These are phyloP conservation scores for Eupsilia transversa DNA, from an alignment of 2,888 invertebrate species.

Conservation along the genomic window DNA sequence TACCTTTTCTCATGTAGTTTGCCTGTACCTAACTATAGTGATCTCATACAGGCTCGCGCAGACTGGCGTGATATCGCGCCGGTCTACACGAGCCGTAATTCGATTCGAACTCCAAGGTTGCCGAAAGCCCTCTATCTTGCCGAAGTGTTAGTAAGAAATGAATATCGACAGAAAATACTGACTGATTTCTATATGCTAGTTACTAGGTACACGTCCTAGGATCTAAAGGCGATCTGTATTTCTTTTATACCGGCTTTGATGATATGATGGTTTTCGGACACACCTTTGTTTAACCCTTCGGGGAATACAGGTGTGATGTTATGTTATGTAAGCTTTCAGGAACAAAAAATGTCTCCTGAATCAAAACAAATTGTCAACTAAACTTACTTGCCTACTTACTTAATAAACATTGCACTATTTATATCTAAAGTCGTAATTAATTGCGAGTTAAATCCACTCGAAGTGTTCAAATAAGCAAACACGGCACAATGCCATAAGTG, in stretches of 20 bases:
- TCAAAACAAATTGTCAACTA: not conserved
- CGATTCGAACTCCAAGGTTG: not conserved
- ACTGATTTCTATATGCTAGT: not conserved
- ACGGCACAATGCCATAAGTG: conserved; percentile 72
- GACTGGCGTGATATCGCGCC: no score
- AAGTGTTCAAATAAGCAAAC: conserved; percentile 60
- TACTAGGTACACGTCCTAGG: no score
- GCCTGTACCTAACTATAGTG: conserved; percentile 1
- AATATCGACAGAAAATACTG: not conserved
- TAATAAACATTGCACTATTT: conserved; percentile 36
- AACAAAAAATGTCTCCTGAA: not conserved
- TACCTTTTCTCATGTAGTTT: conserved; percentile 2
- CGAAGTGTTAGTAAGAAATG: no score
- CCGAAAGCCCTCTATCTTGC: not conserved
- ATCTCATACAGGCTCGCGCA: no score
- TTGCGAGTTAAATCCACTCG: conserved; percentile 63
- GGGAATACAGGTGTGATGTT: no score
- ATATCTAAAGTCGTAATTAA: conserved; percentile 56
- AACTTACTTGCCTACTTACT: not conserved
- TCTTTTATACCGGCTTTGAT: not conserved
- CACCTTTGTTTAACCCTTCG: no score
- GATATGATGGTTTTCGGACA: not conserved
- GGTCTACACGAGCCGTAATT: no score
- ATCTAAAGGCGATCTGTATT: not conserved
- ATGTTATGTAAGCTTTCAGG: not conserved